Base-by-base conservation (phyloP, 2,888 invertebrate genomes). In the Hydrotaea cyrtoneurina region DNA sequence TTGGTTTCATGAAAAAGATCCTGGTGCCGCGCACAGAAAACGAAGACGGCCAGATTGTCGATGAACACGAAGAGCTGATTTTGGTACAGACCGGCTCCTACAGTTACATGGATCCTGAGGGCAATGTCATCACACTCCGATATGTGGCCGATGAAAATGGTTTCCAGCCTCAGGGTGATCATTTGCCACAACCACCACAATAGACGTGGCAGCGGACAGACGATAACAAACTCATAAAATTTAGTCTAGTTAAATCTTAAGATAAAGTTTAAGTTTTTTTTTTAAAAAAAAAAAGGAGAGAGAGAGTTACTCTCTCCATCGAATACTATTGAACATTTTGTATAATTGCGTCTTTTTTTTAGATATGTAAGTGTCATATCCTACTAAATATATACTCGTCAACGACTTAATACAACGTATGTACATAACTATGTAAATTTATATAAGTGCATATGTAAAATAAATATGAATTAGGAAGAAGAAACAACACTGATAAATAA, bases 81-180 rank as follows among this genome's bases (percentile, higher is more conserved):
- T 93, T 95, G 86, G 95, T 95, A 0, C 94, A 95, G 86, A 92
- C 93, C 73, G 96, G 96, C 7, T 95, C 94, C 0, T 96, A 95
- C 89, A 95, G 95, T 0, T 96, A 96, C 90, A 94, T 94, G 2
- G 95, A 95, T 74, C 95, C 95, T 15, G 95, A 96, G 85, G 96
- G 96, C 43, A 94, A 94, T 39, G 87, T 94, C 36, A 94, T 95
- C 83, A 94, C 94, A 66, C 92, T 96, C 39, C 94, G 89, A 82
- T 96, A 95, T 87, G 94, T 94, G 75, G 96, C 96, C 85, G 96
- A 96, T 89, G 95, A 96, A 91, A 95, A 96, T 89, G 95, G 95
- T 31, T 95, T 95, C 91, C 94, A 94, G 88, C 95, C 95, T 0
- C 92, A 94, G 85, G 95, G 95, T 15, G 94, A 94, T 87, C 95